Conservation (phyloP, 2,888 invertebrate species). For the Melanostoma mellinum region DNA sequence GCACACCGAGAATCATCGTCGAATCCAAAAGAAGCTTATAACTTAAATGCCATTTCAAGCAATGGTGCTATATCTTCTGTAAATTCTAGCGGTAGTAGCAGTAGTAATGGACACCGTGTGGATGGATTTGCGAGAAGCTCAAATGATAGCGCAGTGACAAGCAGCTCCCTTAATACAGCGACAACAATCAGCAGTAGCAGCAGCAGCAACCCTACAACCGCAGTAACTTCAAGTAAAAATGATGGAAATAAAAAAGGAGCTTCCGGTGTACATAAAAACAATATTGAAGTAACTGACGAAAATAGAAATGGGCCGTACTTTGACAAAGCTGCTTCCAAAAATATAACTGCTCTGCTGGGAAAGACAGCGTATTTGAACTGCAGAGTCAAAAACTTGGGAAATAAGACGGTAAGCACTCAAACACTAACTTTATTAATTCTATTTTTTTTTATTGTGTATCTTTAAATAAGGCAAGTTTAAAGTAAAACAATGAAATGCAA, state of each 20-base stretch:
- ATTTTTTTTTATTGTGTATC: too few relatives aligned
- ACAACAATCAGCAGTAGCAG: constrained; percentile 66
- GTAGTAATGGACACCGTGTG: constrained; percentile 71
- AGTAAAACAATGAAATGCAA: too few relatives aligned
- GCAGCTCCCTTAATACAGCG: constrained; percentile 40
- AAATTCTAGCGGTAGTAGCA: constrained; percentile 25
- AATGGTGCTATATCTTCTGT: constrained; percentile 72
- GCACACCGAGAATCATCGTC: constrained; percentile 81
- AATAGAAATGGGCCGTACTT: constrained; percentile 88
- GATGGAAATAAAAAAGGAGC: constrained; percentile 67
- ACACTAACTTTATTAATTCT: too few relatives aligned
- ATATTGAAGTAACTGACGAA: constrained; percentile 80
- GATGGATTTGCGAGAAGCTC: constrained; percentile 48
- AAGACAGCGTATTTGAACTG: constrained; percentile 95
- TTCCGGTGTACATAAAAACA: constrained; percentile 77
- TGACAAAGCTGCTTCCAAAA: constrained; percentile 88
- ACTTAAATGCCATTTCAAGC: constrained; percentile 75
- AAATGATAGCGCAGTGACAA: constrained; percentile 37
- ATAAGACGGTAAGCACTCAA: constrained; percentile 90
- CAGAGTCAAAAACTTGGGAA: constrained; percentile 94
- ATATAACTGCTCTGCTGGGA: constrained; percentile 91
- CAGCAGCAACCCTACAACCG: constrained; percentile 72
- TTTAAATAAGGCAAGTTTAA: too few relatives aligned
- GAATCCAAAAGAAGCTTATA: constrained; percentile 79
- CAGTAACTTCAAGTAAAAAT: constrained; percentile 73